A percentile compares a stretch with the other conserved stretches of the same genome.
phyloP scores from a whole-genome alignment of 2,888 invertebrate species.

The Chrysolina oricalcia region DNA sequence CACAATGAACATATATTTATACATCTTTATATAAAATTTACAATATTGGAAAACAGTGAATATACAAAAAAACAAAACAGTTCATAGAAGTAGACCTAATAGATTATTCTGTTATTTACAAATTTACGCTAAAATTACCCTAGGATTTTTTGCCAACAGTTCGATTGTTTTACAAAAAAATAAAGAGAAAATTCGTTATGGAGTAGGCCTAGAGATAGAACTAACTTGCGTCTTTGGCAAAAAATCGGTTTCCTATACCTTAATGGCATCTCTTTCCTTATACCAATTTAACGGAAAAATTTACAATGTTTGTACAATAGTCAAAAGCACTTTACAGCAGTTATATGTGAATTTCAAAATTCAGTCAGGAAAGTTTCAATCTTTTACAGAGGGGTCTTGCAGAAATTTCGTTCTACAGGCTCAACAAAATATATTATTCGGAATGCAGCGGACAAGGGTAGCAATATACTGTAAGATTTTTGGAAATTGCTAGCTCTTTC shows the following conservation, averaged over 20 bases:
- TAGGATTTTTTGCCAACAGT: conserved; percentile 16
- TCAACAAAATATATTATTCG: no score
- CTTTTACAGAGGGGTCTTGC: background rate
- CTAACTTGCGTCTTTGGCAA: conserved; percentile 1
- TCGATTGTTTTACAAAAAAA: background rate
- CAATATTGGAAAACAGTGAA: conserved; percentile 50
- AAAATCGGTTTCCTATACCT: conserved; percentile 21
- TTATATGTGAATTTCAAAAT: background rate
- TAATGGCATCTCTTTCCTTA: background rate
- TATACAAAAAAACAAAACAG: conserved; percentile 33
- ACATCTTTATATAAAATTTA: conserved; percentile 54
- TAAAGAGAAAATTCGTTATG: conserved; percentile 8
- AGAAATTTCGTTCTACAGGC: no score
- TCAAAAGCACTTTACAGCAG: conserved; percentile 19
- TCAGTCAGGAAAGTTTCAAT: background rate
- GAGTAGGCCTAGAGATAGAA: conserved; percentile 5
- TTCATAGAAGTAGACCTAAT: conserved; percentile 15
- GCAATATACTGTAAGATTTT: no score
- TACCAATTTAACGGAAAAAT: conserved; percentile 6
- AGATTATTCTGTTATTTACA: conserved; percentile 31
- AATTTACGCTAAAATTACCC: conserved; percentile 19
- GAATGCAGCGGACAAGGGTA: no score
- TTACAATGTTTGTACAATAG: conserved; percentile 29
- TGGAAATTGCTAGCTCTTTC: no score
- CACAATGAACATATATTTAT: conserved; percentile 50